phyloP scores from a whole-genome alignment of 2,888 invertebrate species.

The Dorcus parallelipipedus region DNA sequence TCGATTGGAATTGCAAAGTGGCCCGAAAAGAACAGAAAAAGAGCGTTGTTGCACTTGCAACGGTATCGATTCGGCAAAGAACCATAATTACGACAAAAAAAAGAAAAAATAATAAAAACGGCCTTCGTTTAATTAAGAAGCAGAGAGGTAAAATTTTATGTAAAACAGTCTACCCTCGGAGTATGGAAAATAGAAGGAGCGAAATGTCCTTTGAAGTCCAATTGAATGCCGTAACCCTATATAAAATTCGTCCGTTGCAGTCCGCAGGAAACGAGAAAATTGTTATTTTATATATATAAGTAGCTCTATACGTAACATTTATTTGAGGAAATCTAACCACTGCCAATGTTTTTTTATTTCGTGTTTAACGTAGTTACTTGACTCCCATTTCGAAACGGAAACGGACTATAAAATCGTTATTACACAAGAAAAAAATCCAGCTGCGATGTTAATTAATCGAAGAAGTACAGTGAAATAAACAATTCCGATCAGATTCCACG shows the following conservation, averaged over 20 bases:
- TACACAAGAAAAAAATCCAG: too few relatives aligned
- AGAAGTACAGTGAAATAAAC: too few relatives aligned
- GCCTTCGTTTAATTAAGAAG: too few relatives aligned
- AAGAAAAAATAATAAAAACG: too few relatives aligned
- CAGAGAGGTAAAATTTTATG: not conserved
- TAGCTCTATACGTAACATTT: not conserved
- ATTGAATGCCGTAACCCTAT: not conserved
- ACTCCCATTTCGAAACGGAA: not conserved
- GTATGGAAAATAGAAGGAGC: not conserved
- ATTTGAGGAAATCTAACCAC: not conserved
- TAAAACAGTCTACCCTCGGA: not conserved
- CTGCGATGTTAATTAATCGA: too few relatives aligned
- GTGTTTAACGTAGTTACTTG: not conserved
- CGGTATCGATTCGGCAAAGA: too few relatives aligned
- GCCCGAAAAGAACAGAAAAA: too few relatives aligned
- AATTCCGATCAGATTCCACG: not conserved
- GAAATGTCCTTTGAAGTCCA: not conserved
- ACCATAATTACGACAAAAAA: too few relatives aligned
- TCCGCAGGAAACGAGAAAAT: not conserved
- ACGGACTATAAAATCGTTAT: not conserved
- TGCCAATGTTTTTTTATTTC: not conserved
- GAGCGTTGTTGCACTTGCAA: too few relatives aligned
- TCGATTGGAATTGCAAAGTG: not conserved
- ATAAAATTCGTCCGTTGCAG: not conserved
- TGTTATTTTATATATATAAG: constrained; percentile 5